These are phyloP conservation scores for Crotalus helleri DNA, from an alignment of 2,113 vertebrate genomes.

Conservation along the genomic window DNA sequence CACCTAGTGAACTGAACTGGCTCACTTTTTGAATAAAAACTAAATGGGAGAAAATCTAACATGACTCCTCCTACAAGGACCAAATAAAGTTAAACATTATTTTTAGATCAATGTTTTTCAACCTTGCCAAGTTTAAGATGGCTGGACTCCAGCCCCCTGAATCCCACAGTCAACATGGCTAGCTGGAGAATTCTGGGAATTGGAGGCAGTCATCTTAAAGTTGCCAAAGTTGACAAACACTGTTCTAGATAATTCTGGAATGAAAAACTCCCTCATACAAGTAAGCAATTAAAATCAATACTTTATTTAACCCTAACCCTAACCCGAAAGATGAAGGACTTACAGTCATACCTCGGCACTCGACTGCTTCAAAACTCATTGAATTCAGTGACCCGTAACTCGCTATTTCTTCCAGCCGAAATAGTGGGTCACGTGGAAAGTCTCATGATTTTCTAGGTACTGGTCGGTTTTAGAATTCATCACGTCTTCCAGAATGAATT, in stretches of 20 bases:
- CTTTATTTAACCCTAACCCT: neutral
- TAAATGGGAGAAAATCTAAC: neutral
- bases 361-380: neutral
- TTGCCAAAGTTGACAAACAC: neutral
- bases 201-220: neutral
- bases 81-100: neutral
- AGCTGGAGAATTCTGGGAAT: neutral
- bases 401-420: neutral
- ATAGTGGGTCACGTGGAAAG: neutral
- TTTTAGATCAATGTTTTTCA: neutral
- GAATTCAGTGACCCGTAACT: neutral
- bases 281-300: neutral
- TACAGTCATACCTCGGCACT: neutral
- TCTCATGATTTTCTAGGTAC: neutral
- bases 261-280: neutral
- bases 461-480: neutral
- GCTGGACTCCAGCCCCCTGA: neutral
- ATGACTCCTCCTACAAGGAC: neutral
- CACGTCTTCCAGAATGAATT: neutral
- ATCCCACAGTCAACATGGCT: neutral
- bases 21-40: neutral
- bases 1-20: neutral
- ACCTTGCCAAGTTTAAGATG: neutral
- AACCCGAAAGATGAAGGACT: neutral
- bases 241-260: neutral